phyloP scores from a whole-genome alignment of 2,113 vertebrate genomes.

The Phalacrocorax aristotelis region DNA sequence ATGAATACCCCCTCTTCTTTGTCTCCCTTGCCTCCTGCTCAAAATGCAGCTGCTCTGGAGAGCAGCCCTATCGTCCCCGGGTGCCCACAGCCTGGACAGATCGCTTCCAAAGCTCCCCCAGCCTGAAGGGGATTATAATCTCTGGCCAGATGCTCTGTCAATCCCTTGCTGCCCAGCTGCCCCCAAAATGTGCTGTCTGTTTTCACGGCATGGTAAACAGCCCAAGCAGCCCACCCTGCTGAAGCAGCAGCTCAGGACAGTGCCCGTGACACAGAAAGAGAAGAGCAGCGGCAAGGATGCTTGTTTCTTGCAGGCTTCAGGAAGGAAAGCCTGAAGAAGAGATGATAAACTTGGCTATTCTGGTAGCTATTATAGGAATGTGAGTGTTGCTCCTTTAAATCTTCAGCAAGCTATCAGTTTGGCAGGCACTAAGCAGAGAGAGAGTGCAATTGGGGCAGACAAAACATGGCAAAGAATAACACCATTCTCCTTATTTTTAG shows the following conservation, averaged over 20 bases:
- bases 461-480: constrained; percentile 26
- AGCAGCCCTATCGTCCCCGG: neutral
- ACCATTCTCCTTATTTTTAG: constrained; percentile 42
- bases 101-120: neutral
- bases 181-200: neutral
- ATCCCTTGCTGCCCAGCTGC: neutral
- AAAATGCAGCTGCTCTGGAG: neutral
- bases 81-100: neutral
- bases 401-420: neutral
- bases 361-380: neutral
- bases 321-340: neutral
- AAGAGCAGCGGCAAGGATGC: neutral
- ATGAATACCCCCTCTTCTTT: neutral
- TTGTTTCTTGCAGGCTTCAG: neutral
- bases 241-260: neutral
- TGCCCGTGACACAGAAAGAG: neutral
- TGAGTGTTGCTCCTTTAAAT: constrained; percentile 39
- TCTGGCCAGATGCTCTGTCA: neutral
- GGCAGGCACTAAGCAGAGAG: neutral
- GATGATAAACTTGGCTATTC: neutral
- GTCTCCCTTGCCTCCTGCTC: neutral
- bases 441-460: constrained; percentile 22
- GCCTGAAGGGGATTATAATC: neutral
- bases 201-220: neutral
- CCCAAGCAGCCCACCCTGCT: neutral